Conservation (phyloP, 2,888 invertebrate genomes). For the Lumbricus terrestris region DNA sequence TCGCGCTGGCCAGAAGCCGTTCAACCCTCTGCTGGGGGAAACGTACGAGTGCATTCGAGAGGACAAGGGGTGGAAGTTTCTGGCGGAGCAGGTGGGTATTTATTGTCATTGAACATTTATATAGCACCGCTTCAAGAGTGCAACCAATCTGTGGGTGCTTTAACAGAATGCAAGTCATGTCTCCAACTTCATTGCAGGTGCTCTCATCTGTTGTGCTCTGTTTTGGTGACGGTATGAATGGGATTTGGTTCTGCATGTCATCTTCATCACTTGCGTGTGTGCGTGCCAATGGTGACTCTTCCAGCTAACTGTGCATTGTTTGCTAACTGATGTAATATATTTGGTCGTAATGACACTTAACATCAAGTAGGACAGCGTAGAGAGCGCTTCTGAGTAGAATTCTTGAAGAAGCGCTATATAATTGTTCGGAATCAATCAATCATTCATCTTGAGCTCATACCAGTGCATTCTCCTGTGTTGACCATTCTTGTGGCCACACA, state of each 20-base stretch:
- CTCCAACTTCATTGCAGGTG: not conserved
- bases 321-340: too few species aligned
- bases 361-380: too few species aligned
- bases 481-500: too few species aligned
- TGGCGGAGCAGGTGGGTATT: slow-evolving; percentile 72
- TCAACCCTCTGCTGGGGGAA: slow-evolving; percentile 80
- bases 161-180: not conserved
- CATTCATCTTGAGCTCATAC: not conserved
- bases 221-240: not conserved
- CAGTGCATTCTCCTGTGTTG: not conserved
- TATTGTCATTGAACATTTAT: not conserved
- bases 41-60: slow-evolving; percentile 78
- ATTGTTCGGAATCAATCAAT: too few species aligned
- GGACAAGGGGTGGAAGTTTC: slow-evolving; percentile 75
- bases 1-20: slow-evolving; percentile 79
- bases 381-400: too few species aligned
- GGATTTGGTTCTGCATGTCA: not conserved
- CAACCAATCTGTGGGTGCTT: too few species aligned
- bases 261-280: too few species aligned
- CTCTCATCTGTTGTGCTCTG: not conserved
- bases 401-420: too few species aligned
- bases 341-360: too few species aligned
- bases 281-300: too few species aligned
- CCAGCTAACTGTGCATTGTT: too few species aligned
- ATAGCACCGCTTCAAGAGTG: too few species aligned